These are phyloP conservation scores for Exephanes ischioxanthus DNA, from an alignment of 2,888 invertebrate genomes.

Conservation along the genomic window DNA sequence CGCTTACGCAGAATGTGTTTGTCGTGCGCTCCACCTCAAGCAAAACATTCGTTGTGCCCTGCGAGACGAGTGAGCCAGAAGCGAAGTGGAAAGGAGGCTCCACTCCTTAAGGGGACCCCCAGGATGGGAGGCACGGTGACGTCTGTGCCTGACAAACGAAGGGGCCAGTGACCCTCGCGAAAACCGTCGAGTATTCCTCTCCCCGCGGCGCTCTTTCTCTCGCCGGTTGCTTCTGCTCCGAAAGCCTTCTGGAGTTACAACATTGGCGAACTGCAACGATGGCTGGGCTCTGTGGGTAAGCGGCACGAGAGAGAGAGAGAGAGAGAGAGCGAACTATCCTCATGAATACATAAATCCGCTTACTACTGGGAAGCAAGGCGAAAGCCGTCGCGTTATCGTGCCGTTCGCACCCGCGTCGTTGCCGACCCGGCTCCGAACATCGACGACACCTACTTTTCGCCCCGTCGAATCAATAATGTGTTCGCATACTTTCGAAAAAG, in stretches of 20 bases:
- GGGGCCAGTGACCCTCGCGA: slow-evolving; percentile 62
- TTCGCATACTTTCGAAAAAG: slow-evolving; percentile 1
- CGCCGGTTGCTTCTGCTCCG: slow-evolving; percentile 12
- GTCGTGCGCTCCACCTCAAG: slow-evolving; percentile 73
- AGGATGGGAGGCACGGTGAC: slow-evolving; percentile 30
- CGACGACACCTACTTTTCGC: slow-evolving; percentile 26
- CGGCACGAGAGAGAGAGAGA: slow-evolving; percentile 4
- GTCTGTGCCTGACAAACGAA: slow-evolving; percentile 58
- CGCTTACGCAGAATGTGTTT: slow-evolving; percentile 71
- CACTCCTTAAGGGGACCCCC: slow-evolving; percentile 50
- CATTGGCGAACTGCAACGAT: slow-evolving; percentile 12
- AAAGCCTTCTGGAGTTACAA: slow-evolving; percentile 14
- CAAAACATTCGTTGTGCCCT: slow-evolving; percentile 69
- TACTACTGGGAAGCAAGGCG: slow-evolving; percentile 58
- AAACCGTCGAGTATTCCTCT: slow-evolving; percentile 15
- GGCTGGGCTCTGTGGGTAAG: slow-evolving; percentile 33
- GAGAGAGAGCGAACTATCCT: slow-evolving; percentile 4
- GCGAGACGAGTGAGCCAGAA: slow-evolving; percentile 40
- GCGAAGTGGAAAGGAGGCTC: slow-evolving; percentile 18
- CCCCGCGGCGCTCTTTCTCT: neutral
- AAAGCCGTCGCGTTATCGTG: slow-evolving; percentile 63
- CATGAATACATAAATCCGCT: slow-evolving; percentile 71
- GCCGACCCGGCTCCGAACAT: slow-evolving; percentile 42
- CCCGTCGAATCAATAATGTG: slow-evolving; percentile 44
- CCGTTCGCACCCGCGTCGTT: slow-evolving; percentile 52